Base-by-base conservation (phyloP, 1,140 invertebrate genomes). In the Mizuhopecten yessoensis region DNA sequence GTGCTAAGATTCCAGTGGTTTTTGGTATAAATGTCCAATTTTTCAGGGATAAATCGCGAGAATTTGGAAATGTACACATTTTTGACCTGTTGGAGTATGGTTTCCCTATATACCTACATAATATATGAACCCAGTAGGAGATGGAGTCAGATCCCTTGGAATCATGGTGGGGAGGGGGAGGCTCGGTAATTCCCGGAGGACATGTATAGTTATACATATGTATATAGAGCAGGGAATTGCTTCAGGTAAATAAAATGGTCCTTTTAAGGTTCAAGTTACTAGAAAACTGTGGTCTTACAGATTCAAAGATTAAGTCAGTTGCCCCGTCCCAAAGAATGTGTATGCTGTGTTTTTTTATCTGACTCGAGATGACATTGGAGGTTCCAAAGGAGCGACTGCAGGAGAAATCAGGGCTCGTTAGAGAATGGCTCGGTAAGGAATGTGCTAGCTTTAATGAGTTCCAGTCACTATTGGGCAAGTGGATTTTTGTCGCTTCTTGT, bases 111-210 rank as follows among this genome's bases (percentile, higher is more conserved):
- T 7, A 17, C 10, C 34, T 88, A 34, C 39, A 42, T 1, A 13
- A 42, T 13, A 33, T 90, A 3, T 88, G 34, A 13, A 7, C 20
- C 9, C 0, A 34, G 7, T 36, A 33, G 45, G 39, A 33, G 39
- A 57, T 9, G 33, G 86, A 33, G 86, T 34, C 20, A 17, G 23
- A 34, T 34, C 33, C 11, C 33, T n/a, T 42, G 88, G 88, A 91
- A 91, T 91, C 49, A 91, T 88, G n/a, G n/a, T n/a, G n/a, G n/a
- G n/a, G n/a, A n/a, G n/a, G 42, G 36, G 34, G 90, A 87, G 33
- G 90, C 90, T 86, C n/a, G 0, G 0, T 20, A 86, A 33, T 91
- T 87, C 34, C 90, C 90, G n/a, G 87, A 88, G 7, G 34, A 88
- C 15, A n/a, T n/a, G n/a, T n/a, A n/a, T n/a, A n/a, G n/a, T n/a